Evolutionary conservation across 2,888 invertebrate species (phyloP).

Genomic region (Microctonus hyperodae): DNA sequence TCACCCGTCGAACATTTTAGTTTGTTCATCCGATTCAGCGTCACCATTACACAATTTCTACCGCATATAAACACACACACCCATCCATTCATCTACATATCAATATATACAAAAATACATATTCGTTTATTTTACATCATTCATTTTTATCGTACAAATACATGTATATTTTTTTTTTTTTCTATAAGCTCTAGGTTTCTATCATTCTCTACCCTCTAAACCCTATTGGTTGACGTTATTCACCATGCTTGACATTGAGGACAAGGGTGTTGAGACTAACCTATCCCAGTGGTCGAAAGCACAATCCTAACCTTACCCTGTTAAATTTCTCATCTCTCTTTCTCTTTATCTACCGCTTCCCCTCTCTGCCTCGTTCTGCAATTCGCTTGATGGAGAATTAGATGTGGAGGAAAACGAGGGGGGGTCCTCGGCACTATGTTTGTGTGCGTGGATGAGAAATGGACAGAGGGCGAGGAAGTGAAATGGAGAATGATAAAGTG

Average conservation of each 20-base stretch:
- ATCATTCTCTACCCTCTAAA: background rate
- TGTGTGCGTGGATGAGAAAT: constrained; percentile 7
- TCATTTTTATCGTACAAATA: background rate
- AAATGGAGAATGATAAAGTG: constrained; percentile 12
- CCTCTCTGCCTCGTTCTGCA: background rate
- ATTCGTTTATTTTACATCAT: background rate
- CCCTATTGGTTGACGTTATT: constrained; percentile 11
- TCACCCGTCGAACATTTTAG: constrained; percentile 6
- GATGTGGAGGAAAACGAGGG: background rate
- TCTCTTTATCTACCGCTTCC: background rate
- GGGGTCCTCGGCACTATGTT: constrained; percentile 18
- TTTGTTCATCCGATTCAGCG: background rate
- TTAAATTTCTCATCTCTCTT: background rate
- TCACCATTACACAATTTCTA: background rate
- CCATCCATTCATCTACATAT: background rate
- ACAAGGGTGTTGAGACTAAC: constrained; percentile 16
- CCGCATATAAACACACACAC: background rate
- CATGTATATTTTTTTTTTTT: background rate
- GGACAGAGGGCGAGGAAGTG: constrained; percentile 1
- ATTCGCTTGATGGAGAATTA: constrained; percentile 2
- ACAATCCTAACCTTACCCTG: constrained; percentile 16
- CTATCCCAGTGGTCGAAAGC: constrained; percentile 19
- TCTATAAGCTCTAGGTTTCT: background rate
- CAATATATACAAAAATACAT: background rate
- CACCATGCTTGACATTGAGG: constrained; percentile 20